A percentile compares a stretch with the other conserved stretches of the same genome.
Evolutionary conservation across 92 coral and sea anemone genomes (phyloP).

Genomic region (Galaxea fascicularis): DNA sequence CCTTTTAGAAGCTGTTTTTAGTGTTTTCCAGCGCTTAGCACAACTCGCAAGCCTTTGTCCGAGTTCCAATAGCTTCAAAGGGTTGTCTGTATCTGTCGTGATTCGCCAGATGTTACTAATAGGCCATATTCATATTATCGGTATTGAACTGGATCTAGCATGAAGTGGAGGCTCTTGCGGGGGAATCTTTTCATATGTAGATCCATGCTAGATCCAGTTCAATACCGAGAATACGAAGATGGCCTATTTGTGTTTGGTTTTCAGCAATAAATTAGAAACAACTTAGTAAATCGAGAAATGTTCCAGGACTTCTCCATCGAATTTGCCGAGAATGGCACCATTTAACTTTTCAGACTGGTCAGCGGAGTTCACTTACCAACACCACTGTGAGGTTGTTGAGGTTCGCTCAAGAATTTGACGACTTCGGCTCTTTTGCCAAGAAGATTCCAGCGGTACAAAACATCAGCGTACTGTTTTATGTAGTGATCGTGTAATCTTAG

Average conservation of each 20-base stretch:
- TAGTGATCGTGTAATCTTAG: slow-evolving; percentile 84
- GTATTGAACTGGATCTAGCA: no score
- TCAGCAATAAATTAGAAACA: background rate
- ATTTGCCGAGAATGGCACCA: no score
- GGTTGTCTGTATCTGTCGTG: background rate
- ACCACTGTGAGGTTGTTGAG: slow-evolving; percentile 74
- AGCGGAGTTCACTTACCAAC: slow-evolving; percentile 56
- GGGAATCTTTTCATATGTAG: no score
- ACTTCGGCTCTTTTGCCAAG: slow-evolving; percentile 91
- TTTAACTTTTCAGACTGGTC: no score
- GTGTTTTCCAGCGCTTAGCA: background rate
- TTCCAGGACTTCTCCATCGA: background rate
- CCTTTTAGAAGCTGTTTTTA: background rate
- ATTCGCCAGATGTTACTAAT: background rate
- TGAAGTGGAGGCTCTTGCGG: no score
- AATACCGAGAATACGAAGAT: no score
- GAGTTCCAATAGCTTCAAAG: background rate
- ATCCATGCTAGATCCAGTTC: no score
- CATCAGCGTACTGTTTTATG: slow-evolving; percentile 92
- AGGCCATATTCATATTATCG: no score
- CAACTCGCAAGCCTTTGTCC: no score
- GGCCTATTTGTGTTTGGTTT: background rate
- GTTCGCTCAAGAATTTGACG: slow-evolving; percentile 80
- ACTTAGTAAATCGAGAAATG: background rate
- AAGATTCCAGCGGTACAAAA: slow-evolving; percentile 91